Base-by-base conservation (phyloP, 2,113 vertebrate genomes). In the Oryzias woworae region DNA sequence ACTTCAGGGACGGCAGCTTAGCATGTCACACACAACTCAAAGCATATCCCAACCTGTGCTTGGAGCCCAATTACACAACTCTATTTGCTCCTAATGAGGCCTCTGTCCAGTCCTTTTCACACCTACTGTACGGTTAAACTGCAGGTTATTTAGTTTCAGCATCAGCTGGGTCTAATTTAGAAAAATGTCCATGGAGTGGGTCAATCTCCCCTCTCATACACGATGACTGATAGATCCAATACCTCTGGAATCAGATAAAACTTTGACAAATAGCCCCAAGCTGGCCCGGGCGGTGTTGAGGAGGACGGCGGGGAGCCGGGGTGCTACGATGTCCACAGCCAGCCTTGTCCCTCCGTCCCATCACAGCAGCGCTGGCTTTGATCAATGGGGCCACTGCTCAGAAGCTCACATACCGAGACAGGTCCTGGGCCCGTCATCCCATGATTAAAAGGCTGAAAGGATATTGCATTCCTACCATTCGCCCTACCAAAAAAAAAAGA, bases 171-270 rank as follows among this genome's bases (percentile, higher is more conserved):
- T 89, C 85, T 88, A 88, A 91, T 94, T 89, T 87, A 89, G 89
- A 90, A 89, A 88, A 90, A 91, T 91, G 84, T 83, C 87, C 84
- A 71, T 86, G 77, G 85, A 91, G 86, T 88, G 81, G 92, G 90
- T 91, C 90, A 90, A 90, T 92, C 88, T 91, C 90, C 91, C 90
- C 80, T 87, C 93, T 95, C 92, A 91, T 94, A 92, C 91, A 81
- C 80, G 47, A 90, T 94, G 94, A 95, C 94, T 94, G 95, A 97
- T 95, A 94, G 94, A 95, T 93, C 90, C 92, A 93, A 93, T 93
- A 95, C 92, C 92, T 94, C 89, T 89, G 88, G 90, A 95, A 97
- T 98, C 95, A 96, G 94, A 97, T 97, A 96, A 96, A 95, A 94
- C 93, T 91, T 95, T 96, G 96, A 97, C 94, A 92, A 96, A 96